These are phyloP conservation scores for Hucho hucho DNA, from an alignment of 2,113 vertebrate genomes.

Conservation along the genomic window DNA sequence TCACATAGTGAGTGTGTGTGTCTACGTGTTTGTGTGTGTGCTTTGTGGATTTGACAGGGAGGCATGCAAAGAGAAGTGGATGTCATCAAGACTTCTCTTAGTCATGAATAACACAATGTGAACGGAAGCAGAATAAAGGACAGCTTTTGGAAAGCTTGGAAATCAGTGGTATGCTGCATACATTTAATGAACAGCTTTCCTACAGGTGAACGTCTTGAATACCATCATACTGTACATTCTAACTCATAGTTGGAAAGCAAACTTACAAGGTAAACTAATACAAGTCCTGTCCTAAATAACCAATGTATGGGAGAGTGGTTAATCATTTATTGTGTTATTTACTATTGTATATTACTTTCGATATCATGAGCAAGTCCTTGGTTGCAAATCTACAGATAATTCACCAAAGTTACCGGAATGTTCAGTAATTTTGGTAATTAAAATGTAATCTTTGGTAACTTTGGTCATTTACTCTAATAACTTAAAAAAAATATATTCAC, in stretches of 20 bases:
- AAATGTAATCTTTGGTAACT: too few species aligned
- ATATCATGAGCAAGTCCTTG: too few species aligned
- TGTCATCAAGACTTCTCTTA: not conserved
- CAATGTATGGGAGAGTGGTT: not conserved
- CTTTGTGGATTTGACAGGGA: too few species aligned
- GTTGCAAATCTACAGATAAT: too few species aligned
- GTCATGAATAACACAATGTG: not conserved
- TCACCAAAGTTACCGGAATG: too few species aligned
- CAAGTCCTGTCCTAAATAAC: not conserved
- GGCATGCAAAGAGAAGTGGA: too few species aligned
- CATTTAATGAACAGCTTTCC: conserved; percentile 66
- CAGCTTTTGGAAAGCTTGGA: conserved; percentile 46
- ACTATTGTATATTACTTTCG: too few species aligned
- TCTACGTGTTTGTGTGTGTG: too few species aligned
- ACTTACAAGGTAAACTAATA: not conserved
- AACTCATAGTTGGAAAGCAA: not conserved
- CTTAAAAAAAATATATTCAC: too few species aligned
- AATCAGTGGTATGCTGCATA: conserved; percentile 47
- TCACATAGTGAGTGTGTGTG: conserved; percentile 1
- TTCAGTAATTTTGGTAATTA: too few species aligned
- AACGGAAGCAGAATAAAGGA: conserved; percentile 15
- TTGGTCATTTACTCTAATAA: too few species aligned
- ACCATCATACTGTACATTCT: not conserved
- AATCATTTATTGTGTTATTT: too few species aligned
- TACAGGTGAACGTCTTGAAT: conserved; percentile 22